Conservation (phyloP, 2,113 vertebrate genomes). For the Leptocoma aspasia region DNA sequence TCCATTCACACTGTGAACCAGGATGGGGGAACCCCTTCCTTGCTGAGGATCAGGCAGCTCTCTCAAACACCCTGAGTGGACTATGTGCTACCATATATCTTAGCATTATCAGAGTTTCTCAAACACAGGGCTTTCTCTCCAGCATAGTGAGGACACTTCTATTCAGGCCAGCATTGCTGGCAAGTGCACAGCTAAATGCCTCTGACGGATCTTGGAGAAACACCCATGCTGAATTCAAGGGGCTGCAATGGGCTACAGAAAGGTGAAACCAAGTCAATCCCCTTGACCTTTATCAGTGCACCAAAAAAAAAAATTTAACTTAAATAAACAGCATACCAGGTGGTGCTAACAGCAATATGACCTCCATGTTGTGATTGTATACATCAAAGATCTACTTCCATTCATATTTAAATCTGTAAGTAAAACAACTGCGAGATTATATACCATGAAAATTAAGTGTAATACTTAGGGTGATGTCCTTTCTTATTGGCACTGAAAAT, state of each 20-base stretch:
- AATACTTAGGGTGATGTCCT: background rate
- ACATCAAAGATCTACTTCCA: background rate
- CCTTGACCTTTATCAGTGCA: background rate
- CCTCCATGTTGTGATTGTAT: background rate
- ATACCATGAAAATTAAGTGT: background rate
- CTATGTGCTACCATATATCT: accelerated
- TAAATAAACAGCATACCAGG: background rate
- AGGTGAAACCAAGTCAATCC: background rate
- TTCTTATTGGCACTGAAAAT: background rate
- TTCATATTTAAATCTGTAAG: background rate
- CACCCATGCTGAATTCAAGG: background rate
- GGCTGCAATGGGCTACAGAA: background rate
- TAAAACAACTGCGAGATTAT: background rate
- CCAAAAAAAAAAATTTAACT: background rate
- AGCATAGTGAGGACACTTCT: background rate
- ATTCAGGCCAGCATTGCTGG: background rate
- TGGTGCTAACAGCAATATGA: background rate
- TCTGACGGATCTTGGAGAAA: background rate
- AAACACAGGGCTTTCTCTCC: background rate
- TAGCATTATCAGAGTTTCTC: background rate
- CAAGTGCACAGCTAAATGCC: background rate
- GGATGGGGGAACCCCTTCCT: background rate
- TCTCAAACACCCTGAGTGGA: background rate
- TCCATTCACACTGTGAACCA: background rate
- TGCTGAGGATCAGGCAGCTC: background rate